Evolutionary conservation across 2,888 invertebrate genomes (phyloP).

Genomic region (Archaeoteleia sp.): DNA sequence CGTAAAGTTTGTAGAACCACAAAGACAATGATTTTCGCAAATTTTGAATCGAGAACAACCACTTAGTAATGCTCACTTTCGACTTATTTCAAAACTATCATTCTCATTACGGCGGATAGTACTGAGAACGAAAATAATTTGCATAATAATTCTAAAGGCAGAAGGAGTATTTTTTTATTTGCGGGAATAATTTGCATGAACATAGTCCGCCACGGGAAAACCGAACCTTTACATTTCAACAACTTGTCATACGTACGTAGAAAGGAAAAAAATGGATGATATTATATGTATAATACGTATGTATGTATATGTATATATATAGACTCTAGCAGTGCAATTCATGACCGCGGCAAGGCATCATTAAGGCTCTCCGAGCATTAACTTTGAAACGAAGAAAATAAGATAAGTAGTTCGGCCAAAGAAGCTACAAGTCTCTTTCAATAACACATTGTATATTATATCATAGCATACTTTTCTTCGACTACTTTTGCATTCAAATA

Average conservation of each 20-base stretch:
- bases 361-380: slow-evolving; percentile 45
- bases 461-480: not conserved
- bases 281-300: slow-evolving; percentile 38
- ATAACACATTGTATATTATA: not conserved
- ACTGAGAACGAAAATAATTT: not conserved
- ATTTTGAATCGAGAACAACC: too few species aligned
- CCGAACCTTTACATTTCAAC: slow-evolving; percentile 31
- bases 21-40: too few species aligned
- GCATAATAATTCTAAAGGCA: not conserved
- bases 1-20: too few species aligned
- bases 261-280: slow-evolving; percentile 31
- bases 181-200: slow-evolving; percentile 6
- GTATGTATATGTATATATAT: slow-evolving; percentile 28
- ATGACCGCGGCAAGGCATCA: slow-evolving; percentile 40
- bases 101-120: too few species aligned
- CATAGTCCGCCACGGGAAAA: slow-evolving; percentile 23
- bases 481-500: not conserved
- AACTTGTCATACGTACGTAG: slow-evolving; percentile 19
- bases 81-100: too few species aligned
- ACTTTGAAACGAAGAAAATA: slow-evolving; percentile 2
- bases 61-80: too few species aligned
- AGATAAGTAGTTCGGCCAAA: slow-evolving; percentile 10
- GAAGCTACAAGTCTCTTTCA: not conserved
- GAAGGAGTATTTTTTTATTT: not conserved
- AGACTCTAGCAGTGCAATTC: slow-evolving; percentile 44